Evolutionary conservation across 2,888 invertebrate species (phyloP).

Genomic region (Phragmatobia fuliginosa): DNA sequence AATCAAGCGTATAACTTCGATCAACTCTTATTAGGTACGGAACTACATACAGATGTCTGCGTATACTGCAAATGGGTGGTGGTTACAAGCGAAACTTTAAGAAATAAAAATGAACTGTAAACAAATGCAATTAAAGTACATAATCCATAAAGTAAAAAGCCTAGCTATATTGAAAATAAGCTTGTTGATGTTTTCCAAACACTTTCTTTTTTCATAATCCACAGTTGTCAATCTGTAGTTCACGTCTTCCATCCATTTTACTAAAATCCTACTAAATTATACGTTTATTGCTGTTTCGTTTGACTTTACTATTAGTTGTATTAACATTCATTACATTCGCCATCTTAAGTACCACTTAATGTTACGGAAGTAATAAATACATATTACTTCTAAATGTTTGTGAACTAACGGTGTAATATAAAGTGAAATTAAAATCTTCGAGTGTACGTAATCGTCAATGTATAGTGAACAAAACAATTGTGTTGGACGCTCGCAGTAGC

Average conservation of each 20-base stretch:
- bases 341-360: neutral
- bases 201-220: neutral
- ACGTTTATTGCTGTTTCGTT: neutral
- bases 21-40: no score
- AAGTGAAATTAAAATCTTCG: neutral
- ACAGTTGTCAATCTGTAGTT: neutral
- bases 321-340: constrained; percentile 6
- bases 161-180: no score
- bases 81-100: no score
- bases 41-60: no score
- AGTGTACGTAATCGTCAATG: constrained; percentile 1
- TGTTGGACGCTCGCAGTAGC: neutral
- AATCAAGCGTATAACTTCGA: no score
- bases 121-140: no score
- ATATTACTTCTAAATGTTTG: neutral
- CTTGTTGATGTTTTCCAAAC: neutral
- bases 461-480: constrained; percentile 9
- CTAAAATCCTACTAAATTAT: neutral
- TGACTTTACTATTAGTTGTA: neutral
- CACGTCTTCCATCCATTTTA: neutral
- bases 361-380: neutral
- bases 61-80: no score
- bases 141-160: no score
- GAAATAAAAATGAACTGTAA: no score
- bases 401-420: constrained; percentile 6